Percentiles rank a stretch among this genome's conserved stretches.
These are phyloP conservation scores for Ictalurus punctatus DNA, from an alignment of 2,113 vertebrate genomes.

Conservation along the genomic window DNA sequence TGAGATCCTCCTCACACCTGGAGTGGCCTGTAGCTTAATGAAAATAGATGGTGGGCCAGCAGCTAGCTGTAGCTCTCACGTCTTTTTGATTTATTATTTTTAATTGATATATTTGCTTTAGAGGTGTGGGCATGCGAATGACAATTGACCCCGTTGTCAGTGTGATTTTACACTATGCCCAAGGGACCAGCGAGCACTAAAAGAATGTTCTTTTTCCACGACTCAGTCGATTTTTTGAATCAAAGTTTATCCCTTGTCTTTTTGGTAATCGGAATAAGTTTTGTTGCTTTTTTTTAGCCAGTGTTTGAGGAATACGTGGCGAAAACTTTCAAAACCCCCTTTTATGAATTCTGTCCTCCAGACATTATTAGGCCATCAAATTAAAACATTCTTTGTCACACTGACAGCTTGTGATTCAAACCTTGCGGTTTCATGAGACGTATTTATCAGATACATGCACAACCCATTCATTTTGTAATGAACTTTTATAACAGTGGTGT, in stretches of 20 bases:
- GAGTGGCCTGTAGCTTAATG: constrained; percentile 71
- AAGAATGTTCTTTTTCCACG: constrained; percentile 53
- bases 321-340: background rate
- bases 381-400: constrained; percentile 4
- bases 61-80: constrained; percentile 54
- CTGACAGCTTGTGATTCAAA: constrained; percentile 21
- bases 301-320: background rate
- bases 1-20: constrained; percentile 74
- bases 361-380: constrained; percentile 15
- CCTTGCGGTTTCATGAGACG: constrained; percentile 4
- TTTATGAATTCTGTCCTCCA: constrained; percentile 16
- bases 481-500: constrained; percentile 3
- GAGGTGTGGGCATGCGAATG: constrained; percentile 67
- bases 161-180: constrained; percentile 55
- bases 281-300: constrained; percentile 28
- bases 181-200: constrained; percentile 42
- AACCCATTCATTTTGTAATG: background rate
- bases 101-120: constrained; percentile 81
- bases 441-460: constrained; percentile 14
- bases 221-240: constrained; percentile 64
- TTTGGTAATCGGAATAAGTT: constrained; percentile 53
- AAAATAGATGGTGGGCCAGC: constrained; percentile 75
- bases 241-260: constrained; percentile 55
- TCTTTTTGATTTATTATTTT: constrained; percentile 76
- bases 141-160: constrained; percentile 75